phyloP scores from a whole-genome alignment of 2,888 invertebrate species.

The Therioaphis trifolii region DNA sequence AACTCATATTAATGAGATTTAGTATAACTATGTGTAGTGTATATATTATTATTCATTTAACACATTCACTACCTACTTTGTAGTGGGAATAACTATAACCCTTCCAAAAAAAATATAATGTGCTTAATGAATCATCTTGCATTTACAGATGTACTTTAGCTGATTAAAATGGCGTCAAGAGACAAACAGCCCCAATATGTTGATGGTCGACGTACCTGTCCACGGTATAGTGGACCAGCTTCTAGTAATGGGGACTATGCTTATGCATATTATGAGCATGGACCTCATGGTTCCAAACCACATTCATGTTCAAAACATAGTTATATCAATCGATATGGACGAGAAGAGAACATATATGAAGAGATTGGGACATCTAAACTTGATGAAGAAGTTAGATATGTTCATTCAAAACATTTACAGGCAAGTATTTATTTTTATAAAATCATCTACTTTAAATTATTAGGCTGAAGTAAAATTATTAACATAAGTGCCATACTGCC shows the following conservation, averaged over 20 bases:
- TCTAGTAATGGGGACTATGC: conserved; percentile 76
- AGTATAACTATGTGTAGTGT: background rate
- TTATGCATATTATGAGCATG: conserved; percentile 84
- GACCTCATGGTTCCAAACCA: conserved; percentile 69
- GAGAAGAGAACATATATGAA: conserved; percentile 86
- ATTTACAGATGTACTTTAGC: conserved; percentile 35
- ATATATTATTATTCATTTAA: background rate
- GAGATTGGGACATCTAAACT: conserved; percentile 82
- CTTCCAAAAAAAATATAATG: background rate
- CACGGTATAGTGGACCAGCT: conserved; percentile 43
- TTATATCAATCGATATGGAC: conserved; percentile 82
- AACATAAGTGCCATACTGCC: too few relatives aligned
- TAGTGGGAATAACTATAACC: background rate
- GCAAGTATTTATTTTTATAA: conserved; percentile 53
- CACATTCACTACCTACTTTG: background rate
- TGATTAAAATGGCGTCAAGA: conserved; percentile 60
- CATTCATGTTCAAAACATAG: conserved; percentile 72
- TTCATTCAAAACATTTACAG: conserved; percentile 81
- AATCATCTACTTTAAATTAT: too few relatives aligned
- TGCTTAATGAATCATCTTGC: background rate
- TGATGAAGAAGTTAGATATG: conserved; percentile 85
- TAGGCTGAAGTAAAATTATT: too few relatives aligned
- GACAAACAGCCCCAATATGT: conserved; percentile 60
- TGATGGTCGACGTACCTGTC: conserved; percentile 60
- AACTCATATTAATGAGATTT: background rate